Evolutionary conservation across 2,797 vertebrate genomes (phyloP).

Genomic region (Eleutherodactylus coqui): DNA sequence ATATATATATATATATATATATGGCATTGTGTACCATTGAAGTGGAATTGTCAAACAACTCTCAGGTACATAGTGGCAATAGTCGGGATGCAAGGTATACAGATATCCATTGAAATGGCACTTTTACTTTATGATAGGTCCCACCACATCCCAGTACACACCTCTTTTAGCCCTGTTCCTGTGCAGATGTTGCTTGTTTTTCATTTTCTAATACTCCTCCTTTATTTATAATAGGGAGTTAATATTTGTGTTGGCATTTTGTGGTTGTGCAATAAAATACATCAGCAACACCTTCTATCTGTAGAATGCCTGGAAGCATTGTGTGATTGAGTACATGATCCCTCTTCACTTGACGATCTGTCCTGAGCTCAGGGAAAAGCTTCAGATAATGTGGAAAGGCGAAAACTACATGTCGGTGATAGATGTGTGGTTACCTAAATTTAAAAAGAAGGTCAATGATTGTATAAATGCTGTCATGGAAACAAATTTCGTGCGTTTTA

Average conservation of each 20-base stretch:
- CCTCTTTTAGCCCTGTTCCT: conserved; percentile 13
- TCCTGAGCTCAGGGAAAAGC: conserved; percentile 39
- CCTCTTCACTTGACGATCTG: conserved; percentile 11
- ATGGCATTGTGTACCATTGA: too few species aligned
- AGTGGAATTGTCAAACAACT: too few species aligned
- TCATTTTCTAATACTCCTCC: not conserved
- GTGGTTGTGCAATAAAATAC: conserved; percentile 55
- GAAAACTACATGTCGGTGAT: conserved; percentile 3
- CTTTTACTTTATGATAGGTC: not conserved
- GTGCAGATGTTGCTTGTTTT: conserved; percentile 45
- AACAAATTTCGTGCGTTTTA: not conserved
- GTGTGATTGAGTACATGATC: conserved; percentile 34
- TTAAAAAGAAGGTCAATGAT: conserved; percentile 37
- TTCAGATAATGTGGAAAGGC: not conserved
- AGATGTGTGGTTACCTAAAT: conserved; percentile 24
- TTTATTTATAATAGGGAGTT: not conserved
- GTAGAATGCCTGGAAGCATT: conserved; percentile 42
- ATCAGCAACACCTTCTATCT: conserved; percentile 48
- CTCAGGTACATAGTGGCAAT: not conserved
- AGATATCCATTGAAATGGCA: not conserved
- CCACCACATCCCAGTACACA: conserved; percentile 34
- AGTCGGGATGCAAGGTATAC: not conserved
- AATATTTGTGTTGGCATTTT: conserved; percentile 47
- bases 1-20: too few species aligned
- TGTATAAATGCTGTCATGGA: conserved; percentile 27